phyloP scores from a whole-genome alignment of 2,888 invertebrate species.

The Ptychoptera albimana region DNA sequence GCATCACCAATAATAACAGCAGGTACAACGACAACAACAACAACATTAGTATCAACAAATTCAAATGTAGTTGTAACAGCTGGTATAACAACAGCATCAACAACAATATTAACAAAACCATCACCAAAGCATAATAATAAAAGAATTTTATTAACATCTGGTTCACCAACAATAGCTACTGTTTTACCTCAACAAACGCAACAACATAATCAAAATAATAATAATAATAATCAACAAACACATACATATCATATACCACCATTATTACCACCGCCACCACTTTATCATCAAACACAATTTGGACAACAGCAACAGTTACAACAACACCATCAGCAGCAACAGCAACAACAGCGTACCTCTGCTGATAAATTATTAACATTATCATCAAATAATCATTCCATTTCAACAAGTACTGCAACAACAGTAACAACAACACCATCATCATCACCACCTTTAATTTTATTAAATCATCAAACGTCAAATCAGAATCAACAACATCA shows the following conservation, averaged over 20 bases:
- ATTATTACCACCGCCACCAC: neutral
- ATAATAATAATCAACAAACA: neutral
- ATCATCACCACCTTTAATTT: neutral
- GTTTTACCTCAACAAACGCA: neutral
- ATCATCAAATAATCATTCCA: neutral
- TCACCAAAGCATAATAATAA: neutral
- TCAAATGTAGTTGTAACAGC: no score
- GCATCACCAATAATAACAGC: no score
- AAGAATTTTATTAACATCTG: no score
- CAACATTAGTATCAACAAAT: neutral
- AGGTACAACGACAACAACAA: constrained; percentile 2
- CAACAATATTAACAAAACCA: neutral
- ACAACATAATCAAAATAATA: no score
- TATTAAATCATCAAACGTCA: neutral
- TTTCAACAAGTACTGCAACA: constrained; percentile 13
- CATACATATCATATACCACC: neutral
- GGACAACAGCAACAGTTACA: constrained; percentile 2
- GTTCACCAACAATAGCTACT: neutral
- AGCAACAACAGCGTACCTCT: constrained; percentile 4
- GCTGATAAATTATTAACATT: neutral
- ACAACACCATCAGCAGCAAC: constrained; percentile 3
- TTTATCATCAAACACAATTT: no score
- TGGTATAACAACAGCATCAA: neutral
- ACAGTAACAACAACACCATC: constrained; percentile 14
- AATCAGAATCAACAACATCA: constrained; percentile 6